A percentile compares a stretch with the other conserved stretches of the same genome.
Conservation (phyloP, 1,140 invertebrate genomes). For the Eurosta solidaginis region DNA sequence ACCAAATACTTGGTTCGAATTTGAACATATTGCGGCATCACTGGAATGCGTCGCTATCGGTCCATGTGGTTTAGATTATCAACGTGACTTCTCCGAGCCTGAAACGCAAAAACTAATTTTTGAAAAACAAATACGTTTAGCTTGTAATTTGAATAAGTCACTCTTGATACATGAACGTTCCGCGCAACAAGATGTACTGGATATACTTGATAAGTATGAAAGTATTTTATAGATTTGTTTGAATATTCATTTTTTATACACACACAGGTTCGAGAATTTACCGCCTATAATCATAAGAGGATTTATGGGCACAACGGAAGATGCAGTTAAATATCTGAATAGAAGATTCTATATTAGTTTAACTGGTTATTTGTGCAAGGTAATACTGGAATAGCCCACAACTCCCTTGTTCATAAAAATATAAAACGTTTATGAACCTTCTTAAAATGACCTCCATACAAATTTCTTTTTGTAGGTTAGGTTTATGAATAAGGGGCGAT, state of each 20-base stretch:
- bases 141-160: constrained; percentile 86
- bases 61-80: constrained; percentile 93
- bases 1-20: constrained; percentile 70
- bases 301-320: constrained; percentile 86
- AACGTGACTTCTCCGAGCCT: constrained; percentile 90
- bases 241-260: background rate
- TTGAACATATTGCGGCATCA: constrained; percentile 74
- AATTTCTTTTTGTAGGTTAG: too few relatives aligned
- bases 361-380: constrained; percentile 68
- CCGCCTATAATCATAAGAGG: constrained; percentile 89
- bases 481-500: too few relatives aligned
- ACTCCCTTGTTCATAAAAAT: too few relatives aligned
- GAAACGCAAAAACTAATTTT: constrained; percentile 85
- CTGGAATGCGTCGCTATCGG: constrained; percentile 92
- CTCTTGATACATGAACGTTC: constrained; percentile 90
- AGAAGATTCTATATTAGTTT: constrained; percentile 86
- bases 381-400: too few relatives aligned
- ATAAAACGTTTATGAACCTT: too few relatives aligned
- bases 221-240: background rate
- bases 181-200: constrained; percentile 80
- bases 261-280: constrained; percentile 64
- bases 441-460: too few relatives aligned
- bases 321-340: constrained; percentile 84
- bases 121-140: constrained; percentile 85
- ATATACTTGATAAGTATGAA: constrained; percentile 63